Evolutionary conservation across 2,797 vertebrate genomes (phyloP).

Genomic region (Prionace glauca): DNA sequence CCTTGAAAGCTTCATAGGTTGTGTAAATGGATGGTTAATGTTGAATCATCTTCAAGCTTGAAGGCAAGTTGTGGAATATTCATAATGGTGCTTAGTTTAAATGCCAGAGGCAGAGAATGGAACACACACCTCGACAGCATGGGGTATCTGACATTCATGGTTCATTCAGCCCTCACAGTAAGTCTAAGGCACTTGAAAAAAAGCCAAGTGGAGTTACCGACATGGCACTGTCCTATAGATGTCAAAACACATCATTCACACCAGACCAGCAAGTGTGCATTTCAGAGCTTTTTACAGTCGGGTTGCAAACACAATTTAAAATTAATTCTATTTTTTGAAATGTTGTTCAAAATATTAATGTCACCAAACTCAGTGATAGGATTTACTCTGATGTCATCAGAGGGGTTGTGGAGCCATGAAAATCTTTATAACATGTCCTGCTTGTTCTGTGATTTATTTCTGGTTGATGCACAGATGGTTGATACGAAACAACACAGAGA

Average conservation of each 20-base stretch:
- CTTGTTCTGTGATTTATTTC: constrained; percentile 6
- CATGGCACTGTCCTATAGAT: constrained; percentile 53
- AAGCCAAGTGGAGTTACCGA: constrained; percentile 56
- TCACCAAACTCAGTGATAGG: not conserved
- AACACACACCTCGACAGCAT: constrained; percentile 46
- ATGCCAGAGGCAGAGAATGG: constrained; percentile 53
- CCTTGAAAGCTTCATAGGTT: constrained; percentile 20
- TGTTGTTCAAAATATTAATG: not conserved
- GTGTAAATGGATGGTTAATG: constrained; percentile 23
- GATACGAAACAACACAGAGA: not conserved
- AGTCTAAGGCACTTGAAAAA: constrained; percentile 57
- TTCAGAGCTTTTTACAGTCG: constrained; percentile 37
- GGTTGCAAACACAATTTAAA: not conserved
- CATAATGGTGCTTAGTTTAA: constrained; percentile 63
- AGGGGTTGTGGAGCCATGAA: not conserved
- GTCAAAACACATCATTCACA: constrained; percentile 54
- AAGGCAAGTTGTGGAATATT: constrained; percentile 59
- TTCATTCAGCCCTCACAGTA: constrained; percentile 58
- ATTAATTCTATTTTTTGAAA: not conserved
- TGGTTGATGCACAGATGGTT: not conserved
- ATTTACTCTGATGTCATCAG: not conserved
- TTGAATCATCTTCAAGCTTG: constrained; percentile 52
- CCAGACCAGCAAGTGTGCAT: constrained; percentile 55
- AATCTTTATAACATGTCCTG: not conserved
- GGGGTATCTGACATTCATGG: constrained; percentile 60